Conservation (phyloP, 2,797 vertebrate species). For the Petrocephalus sullivani region DNA sequence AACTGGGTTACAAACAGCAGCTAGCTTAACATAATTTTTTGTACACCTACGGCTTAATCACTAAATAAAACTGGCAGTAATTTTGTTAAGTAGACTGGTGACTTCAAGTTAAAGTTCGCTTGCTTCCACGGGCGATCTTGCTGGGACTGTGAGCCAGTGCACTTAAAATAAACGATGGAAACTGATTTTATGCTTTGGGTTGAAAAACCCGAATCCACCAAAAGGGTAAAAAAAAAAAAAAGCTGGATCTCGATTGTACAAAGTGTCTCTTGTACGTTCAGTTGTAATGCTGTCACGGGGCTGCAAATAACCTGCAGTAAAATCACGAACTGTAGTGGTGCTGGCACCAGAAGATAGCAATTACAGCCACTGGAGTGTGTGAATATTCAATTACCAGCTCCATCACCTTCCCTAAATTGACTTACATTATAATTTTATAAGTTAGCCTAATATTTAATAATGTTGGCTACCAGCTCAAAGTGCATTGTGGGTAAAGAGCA, state of each 20-base stretch:
- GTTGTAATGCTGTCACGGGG: slow-evolving; percentile 1
- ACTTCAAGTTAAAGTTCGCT: slow-evolving; percentile 15
- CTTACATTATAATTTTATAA: slow-evolving; percentile 18
- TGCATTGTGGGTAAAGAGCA: not conserved
- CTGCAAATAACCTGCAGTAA: not conserved
- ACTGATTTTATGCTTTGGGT: slow-evolving; percentile 15
- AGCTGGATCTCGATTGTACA: not conserved
- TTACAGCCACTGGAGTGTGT: slow-evolving; percentile 6
- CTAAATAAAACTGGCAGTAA: not conserved
- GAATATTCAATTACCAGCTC: slow-evolving; percentile 17
- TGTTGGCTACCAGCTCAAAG: not conserved
- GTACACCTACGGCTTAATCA: not conserved
- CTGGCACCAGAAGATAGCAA: slow-evolving; percentile 16
- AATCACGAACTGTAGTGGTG: not conserved
- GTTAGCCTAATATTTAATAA: slow-evolving; percentile 5
- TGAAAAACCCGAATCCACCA: not conserved
- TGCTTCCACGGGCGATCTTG: not conserved
- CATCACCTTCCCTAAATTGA: not conserved
- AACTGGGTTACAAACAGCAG: not conserved
- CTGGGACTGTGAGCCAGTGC: slow-evolving; percentile 9
- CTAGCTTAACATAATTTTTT: not conserved
- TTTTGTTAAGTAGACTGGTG: not conserved
- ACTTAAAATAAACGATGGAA: slow-evolving; percentile 17
- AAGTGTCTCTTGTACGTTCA: not conserved
- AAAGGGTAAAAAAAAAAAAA: not conserved